Evolutionary conservation across 2,888 invertebrate species (phyloP).

Genomic region (Lypha dubia): DNA sequence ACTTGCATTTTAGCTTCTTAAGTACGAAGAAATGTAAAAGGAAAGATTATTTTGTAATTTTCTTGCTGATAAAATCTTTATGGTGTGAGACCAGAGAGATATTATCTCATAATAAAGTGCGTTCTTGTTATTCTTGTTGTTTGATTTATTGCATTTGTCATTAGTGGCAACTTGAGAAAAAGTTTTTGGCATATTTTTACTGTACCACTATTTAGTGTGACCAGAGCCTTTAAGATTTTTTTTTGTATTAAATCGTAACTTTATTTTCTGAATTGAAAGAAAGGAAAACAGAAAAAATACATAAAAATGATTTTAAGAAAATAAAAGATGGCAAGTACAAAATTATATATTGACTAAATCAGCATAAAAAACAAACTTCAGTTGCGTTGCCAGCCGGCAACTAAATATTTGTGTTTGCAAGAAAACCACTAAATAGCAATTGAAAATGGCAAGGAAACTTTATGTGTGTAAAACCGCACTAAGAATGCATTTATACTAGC

Average conservation of each 20-base stretch:
- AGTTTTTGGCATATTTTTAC: constrained; percentile 6
- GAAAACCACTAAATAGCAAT: too few relatives aligned
- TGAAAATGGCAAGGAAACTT: too few relatives aligned
- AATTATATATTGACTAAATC: too few relatives aligned
- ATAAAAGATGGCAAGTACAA: too few relatives aligned
- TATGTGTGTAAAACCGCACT: too few relatives aligned
- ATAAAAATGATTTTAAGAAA: too few relatives aligned
- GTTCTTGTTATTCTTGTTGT: neutral
- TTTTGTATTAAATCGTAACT: neutral
- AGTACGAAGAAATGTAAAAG: neutral
- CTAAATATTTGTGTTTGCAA: too few relatives aligned
- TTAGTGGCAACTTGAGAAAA: constrained; percentile 18
- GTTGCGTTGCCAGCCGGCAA: too few relatives aligned
- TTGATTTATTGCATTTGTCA: constrained; percentile 29
- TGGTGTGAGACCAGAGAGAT: neutral
- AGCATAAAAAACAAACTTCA: too few relatives aligned
- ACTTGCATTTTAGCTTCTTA: neutral
- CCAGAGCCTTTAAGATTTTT: neutral
- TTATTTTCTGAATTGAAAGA: too few relatives aligned
- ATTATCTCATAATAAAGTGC: constrained; percentile 15
- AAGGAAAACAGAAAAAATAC: too few relatives aligned
- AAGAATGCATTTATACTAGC: too few relatives aligned
- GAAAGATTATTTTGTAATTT: constrained; percentile 35
- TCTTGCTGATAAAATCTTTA: constrained; percentile 17
- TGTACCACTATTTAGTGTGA: neutral